Conservation (phyloP, 2,888 invertebrate species). For the Tethea ocularis region DNA sequence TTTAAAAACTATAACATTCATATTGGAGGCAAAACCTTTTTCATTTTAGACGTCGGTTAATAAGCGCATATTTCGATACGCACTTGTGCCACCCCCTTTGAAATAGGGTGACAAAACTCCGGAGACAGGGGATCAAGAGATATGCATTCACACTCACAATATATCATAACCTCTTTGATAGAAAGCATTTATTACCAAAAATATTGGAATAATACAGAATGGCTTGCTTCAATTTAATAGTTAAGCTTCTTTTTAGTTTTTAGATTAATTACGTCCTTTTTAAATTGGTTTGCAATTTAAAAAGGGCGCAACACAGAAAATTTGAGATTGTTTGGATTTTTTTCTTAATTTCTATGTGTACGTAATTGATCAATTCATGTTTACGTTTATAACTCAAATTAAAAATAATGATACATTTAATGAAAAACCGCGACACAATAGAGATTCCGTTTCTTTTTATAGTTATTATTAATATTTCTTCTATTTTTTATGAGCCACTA, state of each 20-base stretch:
- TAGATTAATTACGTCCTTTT: neutral
- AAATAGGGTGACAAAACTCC: conserved; percentile 19
- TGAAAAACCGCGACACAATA: too few species aligned
- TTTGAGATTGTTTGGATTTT: neutral
- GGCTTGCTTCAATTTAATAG: neutral
- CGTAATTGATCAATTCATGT: too few species aligned
- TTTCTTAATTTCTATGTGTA: too few species aligned
- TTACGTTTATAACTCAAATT: too few species aligned
- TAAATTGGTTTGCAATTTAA: neutral
- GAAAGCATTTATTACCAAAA: conserved; percentile 36
- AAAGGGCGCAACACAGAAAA: neutral
- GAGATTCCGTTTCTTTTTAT: too few species aligned
- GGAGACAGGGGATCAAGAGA: conserved; percentile 51
- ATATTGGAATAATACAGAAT: conserved; percentile 11
- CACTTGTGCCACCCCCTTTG: neutral
- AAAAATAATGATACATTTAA: too few species aligned
- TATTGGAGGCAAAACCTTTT: neutral
- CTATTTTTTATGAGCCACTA: too few species aligned
- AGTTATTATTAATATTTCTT: too few species aligned
- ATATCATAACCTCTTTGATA: conserved; percentile 48
- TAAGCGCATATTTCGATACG: neutral
- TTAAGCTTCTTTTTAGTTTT: neutral
- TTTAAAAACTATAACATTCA: neutral
- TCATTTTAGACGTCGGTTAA: neutral
- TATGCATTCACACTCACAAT: conserved; percentile 54